These are phyloP conservation scores for Platichthys stellatus DNA, from an alignment of 2,113 vertebrate genomes.

Conservation along the genomic window DNA sequence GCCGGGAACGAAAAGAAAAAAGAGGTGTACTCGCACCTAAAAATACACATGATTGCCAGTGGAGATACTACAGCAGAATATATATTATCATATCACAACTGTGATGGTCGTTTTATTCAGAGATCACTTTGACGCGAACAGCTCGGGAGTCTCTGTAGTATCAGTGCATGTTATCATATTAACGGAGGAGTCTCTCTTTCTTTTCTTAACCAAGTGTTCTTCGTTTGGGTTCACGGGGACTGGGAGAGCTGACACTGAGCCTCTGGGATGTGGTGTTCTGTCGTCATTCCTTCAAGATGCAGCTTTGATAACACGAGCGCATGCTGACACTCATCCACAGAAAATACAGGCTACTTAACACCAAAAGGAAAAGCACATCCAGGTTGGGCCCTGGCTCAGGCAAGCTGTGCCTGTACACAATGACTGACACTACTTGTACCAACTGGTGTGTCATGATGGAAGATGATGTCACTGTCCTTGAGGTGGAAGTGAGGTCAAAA, in stretches of 20 bases:
- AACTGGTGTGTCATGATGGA: slow-evolving; percentile 1
- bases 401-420: background rate
- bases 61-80: slow-evolving; percentile 24
- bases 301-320: slow-evolving; percentile 50
- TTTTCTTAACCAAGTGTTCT: slow-evolving; percentile 19
- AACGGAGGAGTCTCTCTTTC: slow-evolving; percentile 5
- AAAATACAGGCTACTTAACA: slow-evolving; percentile 25
- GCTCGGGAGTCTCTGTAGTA: slow-evolving; percentile 23
- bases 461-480: background rate
- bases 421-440: too few species aligned
- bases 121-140: slow-evolving; percentile 29
- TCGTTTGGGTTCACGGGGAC: slow-evolving; percentile 19
- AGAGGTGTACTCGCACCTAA: slow-evolving; percentile 26
- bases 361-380: slow-evolving; percentile 26
- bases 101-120: slow-evolving; percentile 13
- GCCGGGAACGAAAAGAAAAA: slow-evolving; percentile 1
- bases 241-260: slow-evolving; percentile 47
- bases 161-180: slow-evolving; percentile 17
- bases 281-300: slow-evolving; percentile 49
- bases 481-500: background rate
- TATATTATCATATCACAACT: slow-evolving; percentile 14
- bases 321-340: slow-evolving; percentile 28
- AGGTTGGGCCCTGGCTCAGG: slow-evolving; percentile 7
- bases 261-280: slow-evolving; percentile 47
- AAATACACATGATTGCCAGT: slow-evolving; percentile 52